phyloP scores from a whole-genome alignment of 2,797 vertebrate species.

The Sebastes melanostomus region DNA sequence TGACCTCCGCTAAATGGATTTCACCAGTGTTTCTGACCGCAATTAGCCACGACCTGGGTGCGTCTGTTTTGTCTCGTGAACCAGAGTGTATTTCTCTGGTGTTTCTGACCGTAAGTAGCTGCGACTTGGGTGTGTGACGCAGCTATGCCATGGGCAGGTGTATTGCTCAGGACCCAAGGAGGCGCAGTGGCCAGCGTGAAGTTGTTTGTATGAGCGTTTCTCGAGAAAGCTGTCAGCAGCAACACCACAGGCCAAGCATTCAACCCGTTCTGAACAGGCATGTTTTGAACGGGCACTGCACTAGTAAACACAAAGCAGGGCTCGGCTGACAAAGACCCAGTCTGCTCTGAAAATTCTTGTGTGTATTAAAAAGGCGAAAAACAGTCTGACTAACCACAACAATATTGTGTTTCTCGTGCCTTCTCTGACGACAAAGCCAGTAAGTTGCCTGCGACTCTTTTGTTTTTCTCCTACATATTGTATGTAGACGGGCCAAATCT shows the following conservation, averaged over 20 bases:
- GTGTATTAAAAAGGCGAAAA: constrained; percentile 13
- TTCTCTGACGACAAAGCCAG: constrained; percentile 27
- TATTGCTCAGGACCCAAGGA: neutral
- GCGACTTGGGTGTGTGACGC: neutral
- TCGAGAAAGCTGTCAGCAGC: neutral
- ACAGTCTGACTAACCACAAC: constrained; percentile 23
- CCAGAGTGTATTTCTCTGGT: neutral
- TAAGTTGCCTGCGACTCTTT: neutral
- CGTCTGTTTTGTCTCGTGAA: too few species aligned
- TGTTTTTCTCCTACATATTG: constrained; percentile 27
- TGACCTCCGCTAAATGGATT: neutral
- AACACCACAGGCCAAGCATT: neutral
- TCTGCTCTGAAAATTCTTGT: constrained; percentile 24
- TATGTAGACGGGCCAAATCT: constrained; percentile 2
- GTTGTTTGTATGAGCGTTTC: neutral
- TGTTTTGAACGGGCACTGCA: neutral
- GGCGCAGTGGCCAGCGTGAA: neutral
- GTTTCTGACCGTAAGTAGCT: neutral
- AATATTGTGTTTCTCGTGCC: constrained; percentile 21
- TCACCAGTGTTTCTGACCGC: neutral
- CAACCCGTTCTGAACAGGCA: neutral
- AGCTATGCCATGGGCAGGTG: neutral
- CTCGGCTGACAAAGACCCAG: constrained; percentile 23
- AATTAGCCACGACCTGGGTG: neutral
- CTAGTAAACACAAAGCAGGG: constrained; percentile 15